Evolutionary conservation across 2,113 vertebrate genomes (phyloP).

Genomic region (Stegastes partitus): DNA sequence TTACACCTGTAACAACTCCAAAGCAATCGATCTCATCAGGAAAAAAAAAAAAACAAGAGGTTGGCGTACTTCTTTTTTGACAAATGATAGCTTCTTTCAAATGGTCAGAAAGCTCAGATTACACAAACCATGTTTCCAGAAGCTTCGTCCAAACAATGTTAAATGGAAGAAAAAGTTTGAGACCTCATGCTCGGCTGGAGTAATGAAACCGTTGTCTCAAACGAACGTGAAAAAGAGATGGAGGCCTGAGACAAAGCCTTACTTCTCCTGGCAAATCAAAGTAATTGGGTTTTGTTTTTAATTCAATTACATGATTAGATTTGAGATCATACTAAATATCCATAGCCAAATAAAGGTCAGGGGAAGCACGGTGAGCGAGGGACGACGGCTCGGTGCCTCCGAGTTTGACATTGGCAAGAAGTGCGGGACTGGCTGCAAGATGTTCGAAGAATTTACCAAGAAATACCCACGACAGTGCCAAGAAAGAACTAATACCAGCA

Average conservation of each 20-base stretch:
- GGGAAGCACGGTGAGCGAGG: slow-evolving; percentile 13
- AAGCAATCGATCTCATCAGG: slow-evolving; percentile 2
- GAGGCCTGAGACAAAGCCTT: slow-evolving; percentile 67
- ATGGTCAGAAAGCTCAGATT: slow-evolving; percentile 13
- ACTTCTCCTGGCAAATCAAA: slow-evolving; percentile 64
- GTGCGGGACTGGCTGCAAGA: neutral
- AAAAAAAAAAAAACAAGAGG: neutral
- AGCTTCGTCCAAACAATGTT: slow-evolving; percentile 1
- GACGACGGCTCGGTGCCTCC: slow-evolving; percentile 1
- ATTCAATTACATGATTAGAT: slow-evolving; percentile 79
- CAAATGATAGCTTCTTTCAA: neutral
- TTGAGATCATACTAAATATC: slow-evolving; percentile 63
- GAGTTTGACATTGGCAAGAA: neutral
- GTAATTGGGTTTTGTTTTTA: slow-evolving; percentile 69
- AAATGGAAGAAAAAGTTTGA: slow-evolving; percentile 15
- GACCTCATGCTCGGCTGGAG: slow-evolving; percentile 6
- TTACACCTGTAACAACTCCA: neutral
- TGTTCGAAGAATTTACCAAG: neutral
- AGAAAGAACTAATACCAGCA: neutral
- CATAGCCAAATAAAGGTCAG: slow-evolving; percentile 64
- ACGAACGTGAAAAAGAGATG: slow-evolving; percentile 38
- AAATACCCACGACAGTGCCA: neutral
- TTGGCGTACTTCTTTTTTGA: slow-evolving; percentile 6
- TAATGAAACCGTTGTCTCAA: slow-evolving; percentile 3
- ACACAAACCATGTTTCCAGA: slow-evolving; percentile 4